These are phyloP conservation scores for Caenorhabditis afra DNA, from an alignment of 2,888 invertebrate species.

Conservation along the genomic window DNA sequence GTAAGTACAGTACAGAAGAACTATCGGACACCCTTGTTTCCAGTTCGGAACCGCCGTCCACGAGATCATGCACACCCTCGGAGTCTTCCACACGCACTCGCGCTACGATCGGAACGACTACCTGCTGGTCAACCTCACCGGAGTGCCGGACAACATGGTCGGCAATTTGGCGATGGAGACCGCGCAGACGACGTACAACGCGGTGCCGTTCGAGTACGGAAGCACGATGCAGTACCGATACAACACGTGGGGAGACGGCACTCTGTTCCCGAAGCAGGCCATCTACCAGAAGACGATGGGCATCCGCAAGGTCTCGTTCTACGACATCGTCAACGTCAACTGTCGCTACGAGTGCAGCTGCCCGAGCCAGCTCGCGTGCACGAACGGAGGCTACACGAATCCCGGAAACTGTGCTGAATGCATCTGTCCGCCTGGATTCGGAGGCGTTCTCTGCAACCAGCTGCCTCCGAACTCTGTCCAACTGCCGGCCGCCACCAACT, in stretches of 20 bases:
- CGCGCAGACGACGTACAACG: conserved; percentile 11
- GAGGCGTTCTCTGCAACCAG: conserved; percentile 22
- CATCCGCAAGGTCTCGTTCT: conserved; percentile 22
- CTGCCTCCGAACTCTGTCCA: conserved; percentile 21
- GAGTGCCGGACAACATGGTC: conserved; percentile 47
- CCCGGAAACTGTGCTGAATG: conserved; percentile 28
- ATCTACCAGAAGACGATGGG: conserved; percentile 32
- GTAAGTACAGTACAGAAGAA: conserved; percentile 7
- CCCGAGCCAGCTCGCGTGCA: conserved; percentile 2
- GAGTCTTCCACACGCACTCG: conserved; percentile 78
- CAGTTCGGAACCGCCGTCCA: conserved; percentile 79
- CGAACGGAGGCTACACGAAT: conserved; percentile 40
- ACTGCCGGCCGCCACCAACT: conserved; percentile 24
- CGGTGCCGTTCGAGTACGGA: conserved; percentile 40
- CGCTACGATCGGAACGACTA: conserved; percentile 72
- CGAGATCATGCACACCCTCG: conserved; percentile 77
- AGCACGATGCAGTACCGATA: conserved; percentile 40
- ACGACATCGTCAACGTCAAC: conserved; percentile 39
- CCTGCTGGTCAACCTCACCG: conserved; percentile 61
- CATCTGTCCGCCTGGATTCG: conserved; percentile 33
- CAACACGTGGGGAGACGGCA: conserved; percentile 33
- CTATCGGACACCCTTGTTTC: background rate
- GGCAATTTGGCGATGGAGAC: conserved; percentile 26
- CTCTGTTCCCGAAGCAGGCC: conserved; percentile 13
- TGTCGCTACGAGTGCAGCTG: conserved; percentile 15